Evolutionary conservation across 2,888 invertebrate species (phyloP).

Genomic region (Odontocolon sp.): DNA sequence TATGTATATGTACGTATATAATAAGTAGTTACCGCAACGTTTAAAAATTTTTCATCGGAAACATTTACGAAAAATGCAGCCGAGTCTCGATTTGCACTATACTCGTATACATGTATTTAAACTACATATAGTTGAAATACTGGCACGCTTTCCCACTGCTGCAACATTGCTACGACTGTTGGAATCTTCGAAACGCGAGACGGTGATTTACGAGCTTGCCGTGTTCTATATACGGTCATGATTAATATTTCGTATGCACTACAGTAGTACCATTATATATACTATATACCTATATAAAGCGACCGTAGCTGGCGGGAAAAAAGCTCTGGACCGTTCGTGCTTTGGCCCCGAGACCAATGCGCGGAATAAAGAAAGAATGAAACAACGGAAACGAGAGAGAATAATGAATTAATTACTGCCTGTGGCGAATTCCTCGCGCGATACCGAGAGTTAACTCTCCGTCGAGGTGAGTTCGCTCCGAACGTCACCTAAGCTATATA

Average conservation of each 20-base stretch:
- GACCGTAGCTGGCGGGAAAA: neutral
- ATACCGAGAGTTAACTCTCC: constrained; percentile 8
- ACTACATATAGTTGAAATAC: constrained; percentile 25
- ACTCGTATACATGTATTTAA: no score
- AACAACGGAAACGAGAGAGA: neutral
- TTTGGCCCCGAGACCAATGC: constrained; percentile 12
- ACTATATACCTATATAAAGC: neutral
- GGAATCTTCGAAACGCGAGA: constrained; percentile 52
- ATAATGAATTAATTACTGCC: constrained; percentile 48
- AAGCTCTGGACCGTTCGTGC: constrained; percentile 11
- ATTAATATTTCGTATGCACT: constrained; percentile 54
- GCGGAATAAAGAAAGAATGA: neutral
- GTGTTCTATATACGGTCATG: constrained; percentile 5
- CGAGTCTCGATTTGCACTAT: no score
- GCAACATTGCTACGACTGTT: neutral
- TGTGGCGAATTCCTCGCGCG: constrained; percentile 10
- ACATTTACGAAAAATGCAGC: no score
- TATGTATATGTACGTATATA: no score
- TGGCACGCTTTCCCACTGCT: constrained; percentile 8
- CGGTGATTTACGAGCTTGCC: constrained; percentile 46
- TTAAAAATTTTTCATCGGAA: no score
- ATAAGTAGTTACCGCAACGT: no score
- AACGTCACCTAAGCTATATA: neutral
- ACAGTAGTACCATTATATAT: constrained; percentile 16
- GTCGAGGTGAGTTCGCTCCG: neutral